A percentile compares a stretch with the other conserved stretches of the same genome.
Conservation (phyloP, 1,140 invertebrate genomes). For the Pseudobourletiella spinata region DNA sequence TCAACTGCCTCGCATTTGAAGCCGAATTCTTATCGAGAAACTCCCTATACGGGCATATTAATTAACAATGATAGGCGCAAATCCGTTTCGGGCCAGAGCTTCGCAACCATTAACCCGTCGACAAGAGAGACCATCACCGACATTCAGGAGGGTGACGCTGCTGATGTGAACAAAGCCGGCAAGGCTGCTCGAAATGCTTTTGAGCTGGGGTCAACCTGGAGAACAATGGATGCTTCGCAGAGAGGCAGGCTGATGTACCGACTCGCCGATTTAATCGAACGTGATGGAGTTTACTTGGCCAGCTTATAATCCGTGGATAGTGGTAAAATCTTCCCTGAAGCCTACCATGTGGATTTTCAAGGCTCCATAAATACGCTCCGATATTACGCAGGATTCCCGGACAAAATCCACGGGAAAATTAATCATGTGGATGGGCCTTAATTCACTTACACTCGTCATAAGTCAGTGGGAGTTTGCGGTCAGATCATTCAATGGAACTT, state of each 20-base stretch:
- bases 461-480: constrained; percentile 78
- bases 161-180: constrained; percentile 62
- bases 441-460: constrained; percentile 57
- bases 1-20: not conserved
- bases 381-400: constrained; percentile 84
- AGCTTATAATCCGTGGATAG: constrained; percentile 74
- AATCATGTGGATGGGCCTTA: constrained; percentile 41
- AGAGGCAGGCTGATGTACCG: constrained; percentile 55
- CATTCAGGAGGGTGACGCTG: constrained; percentile 70
- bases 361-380: constrained; percentile 53
- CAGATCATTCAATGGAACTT: constrained; percentile 81
- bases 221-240: constrained; percentile 62
- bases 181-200: constrained; percentile 65
- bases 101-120: constrained; percentile 78
- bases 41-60: constrained; percentile 55
- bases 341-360: constrained; percentile 54
- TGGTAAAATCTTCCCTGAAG: constrained; percentile 66
- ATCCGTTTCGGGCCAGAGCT: constrained; percentile 76
- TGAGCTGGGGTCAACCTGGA: constrained; percentile 61
- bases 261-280: constrained; percentile 65
- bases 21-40: not conserved
- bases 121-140: constrained; percentile 76
- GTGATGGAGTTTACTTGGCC: constrained; percentile 60
- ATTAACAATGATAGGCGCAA: constrained; percentile 97
- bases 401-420: constrained; percentile 64